Evolutionary conservation across 1,140 invertebrate species (phyloP).

Genomic region (Euura saliciscinereae): DNA sequence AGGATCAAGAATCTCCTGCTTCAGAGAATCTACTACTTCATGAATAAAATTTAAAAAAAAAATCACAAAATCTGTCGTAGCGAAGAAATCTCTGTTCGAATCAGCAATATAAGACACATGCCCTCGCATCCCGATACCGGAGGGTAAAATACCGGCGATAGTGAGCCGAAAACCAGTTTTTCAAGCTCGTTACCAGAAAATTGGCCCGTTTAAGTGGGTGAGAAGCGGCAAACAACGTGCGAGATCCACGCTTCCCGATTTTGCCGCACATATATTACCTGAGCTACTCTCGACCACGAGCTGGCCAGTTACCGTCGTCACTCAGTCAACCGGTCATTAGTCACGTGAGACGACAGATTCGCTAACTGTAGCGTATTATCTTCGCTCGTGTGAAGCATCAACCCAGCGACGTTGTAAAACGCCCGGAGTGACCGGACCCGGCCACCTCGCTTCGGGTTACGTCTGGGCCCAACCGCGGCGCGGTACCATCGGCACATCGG

Average conservation of each 20-base stretch:
- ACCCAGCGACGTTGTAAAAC: neutral
- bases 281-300: neutral
- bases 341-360: neutral
- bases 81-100: too few relatives aligned
- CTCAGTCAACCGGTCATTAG: neutral
- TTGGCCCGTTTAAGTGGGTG: neutral
- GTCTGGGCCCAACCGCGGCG: constrained; percentile 31
- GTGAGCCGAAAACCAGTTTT: constrained; percentile 1
- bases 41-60: too few relatives aligned
- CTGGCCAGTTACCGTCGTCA: neutral
- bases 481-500: constrained; percentile 33
- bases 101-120: too few relatives aligned
- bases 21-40: too few relatives aligned
- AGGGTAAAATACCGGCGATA: too few relatives aligned
- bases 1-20: too few relatives aligned
- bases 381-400: constrained; percentile 6
- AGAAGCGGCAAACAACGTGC: neutral
- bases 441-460: constrained; percentile 37
- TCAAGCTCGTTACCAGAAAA: neutral
- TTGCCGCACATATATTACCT: neutral
- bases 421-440: too few relatives aligned
- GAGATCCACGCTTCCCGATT: neutral
- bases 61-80: too few relatives aligned
- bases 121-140: too few relatives aligned
- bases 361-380: neutral